Base-by-base conservation (phyloP, 1,140 invertebrate genomes). In the Drosophila tsacasi region DNA sequence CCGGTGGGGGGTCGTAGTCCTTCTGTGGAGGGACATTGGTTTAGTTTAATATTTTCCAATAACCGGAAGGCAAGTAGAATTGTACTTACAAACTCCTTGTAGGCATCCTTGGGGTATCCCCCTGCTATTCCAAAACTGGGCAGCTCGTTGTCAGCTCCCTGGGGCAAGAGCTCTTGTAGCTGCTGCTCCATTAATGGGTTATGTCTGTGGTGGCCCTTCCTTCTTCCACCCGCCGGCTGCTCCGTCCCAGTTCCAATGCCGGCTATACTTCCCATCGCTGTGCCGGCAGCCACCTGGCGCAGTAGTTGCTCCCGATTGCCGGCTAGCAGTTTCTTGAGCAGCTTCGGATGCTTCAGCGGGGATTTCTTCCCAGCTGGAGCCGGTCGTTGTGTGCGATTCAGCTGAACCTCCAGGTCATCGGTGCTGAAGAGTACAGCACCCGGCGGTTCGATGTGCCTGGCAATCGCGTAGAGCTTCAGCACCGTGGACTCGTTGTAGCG, bases 341-440 rank as follows among this genome's bases (percentile, higher is more conserved):
- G 55, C 68, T 93, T 93, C 17, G 92, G 92, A 77, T 93, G 92
- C 50, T 93, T 93, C 0, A 93, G 40, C 0, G 92, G 92, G 1
- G 91, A 91, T 19, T 92, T 75, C 57, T 92, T 92, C 23, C 72
- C 74, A 1, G 75, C 49, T 23, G 84, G 57, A 2, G 84, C 67
- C 4, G 84, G 68, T 1, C 79, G 67, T 52, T 86, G 84, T 30
- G 92, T 93, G 55, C 84, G 91, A 76, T 93, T 93, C 23, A 93
- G 64, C 44, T 89, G 81, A 5, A 93, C 79, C 58, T 92, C 81
- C 54, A 93, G 57, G n/a, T 93, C 92, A 57, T 93, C 92, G 64
- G 96, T 96, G 82, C 95, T 94, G 81, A 96, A 96, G n/a, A 96
- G 84, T 15, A 95, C 92, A 39, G 94, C 86, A n/a, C 97, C 97